Conservation (phyloP, 2,113 vertebrate species). For the Numida meleagris region DNA sequence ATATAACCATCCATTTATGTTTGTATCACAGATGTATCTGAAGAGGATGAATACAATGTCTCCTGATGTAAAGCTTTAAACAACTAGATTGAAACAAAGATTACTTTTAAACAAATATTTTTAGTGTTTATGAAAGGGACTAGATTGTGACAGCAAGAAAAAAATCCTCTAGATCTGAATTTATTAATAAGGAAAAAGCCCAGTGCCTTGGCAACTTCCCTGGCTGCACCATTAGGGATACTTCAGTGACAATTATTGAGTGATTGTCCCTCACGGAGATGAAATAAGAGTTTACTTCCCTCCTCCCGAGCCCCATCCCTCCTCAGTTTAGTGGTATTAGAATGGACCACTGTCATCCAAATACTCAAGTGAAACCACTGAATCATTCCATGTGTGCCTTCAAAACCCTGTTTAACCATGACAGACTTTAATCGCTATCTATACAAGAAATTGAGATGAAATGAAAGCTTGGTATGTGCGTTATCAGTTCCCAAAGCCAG, state of each 20-base stretch:
- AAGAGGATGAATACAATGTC: constrained; percentile 35
- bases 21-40: neutral
- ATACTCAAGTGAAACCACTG: neutral
- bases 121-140: neutral
- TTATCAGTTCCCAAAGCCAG: neutral
- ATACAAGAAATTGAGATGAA: neutral
- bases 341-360: neutral
- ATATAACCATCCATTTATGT: neutral
- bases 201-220: neutral
- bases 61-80: constrained; percentile 1
- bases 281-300: neutral
- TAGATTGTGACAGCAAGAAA: neutral
- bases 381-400: neutral
- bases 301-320: too few relatives aligned
- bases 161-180: neutral
- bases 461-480: neutral
- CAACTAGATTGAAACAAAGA: neutral
- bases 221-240: neutral
- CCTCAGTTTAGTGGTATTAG: neutral
- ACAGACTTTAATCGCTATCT: neutral
- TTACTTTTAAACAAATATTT: neutral
- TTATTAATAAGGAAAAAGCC: neutral
- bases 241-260: neutral
- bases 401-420: neutral
- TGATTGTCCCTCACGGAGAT: rapidly evolving